Evolutionary conservation across 2,888 invertebrate species (phyloP), one percentile per base, ranked within the genome.

Genomic region (Lasius platythorax): DNA sequence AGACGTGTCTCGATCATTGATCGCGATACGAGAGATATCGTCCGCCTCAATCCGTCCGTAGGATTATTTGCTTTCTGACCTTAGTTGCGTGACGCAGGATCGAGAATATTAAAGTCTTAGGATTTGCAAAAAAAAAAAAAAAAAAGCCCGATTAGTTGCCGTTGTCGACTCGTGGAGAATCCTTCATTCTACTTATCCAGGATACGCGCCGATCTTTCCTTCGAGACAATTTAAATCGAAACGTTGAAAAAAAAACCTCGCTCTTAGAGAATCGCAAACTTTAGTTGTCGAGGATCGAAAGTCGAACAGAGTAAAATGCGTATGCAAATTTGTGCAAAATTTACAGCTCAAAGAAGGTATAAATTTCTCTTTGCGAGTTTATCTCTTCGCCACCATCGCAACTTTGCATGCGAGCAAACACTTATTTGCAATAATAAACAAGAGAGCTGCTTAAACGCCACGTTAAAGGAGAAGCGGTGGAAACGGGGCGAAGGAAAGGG

Each of bases 11-110:
- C 56, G 66, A 72, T 67, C 79, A 58, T 50, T 64, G 83, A 85
- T 87, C 85, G 46, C 67, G 83, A 84, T 89, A 87, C 28, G 33
- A 30, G 12, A 68, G 78, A 90, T 53, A 46, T 82, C 73, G 70
- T 82, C 74, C 28, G 33, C 30, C 67, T 63, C 66, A 58, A 15
- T 40, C 68, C 75, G 53, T 85, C 43, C 53, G 33, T 72, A 82
- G 76, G 76, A 88, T 82, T 72, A 85, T 85, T 86, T 73, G 63
- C 75, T 67, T 74, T 82, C 82, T n/a, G 82, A 68, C 73, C 30
- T n/a, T 28, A 40, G 28, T 15, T 46, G 33, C 30, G 9, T 33
- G 43, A 53, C n/a, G n/a, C n/a, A n/a, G 18, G 50, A n/a, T n/a
- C 53, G n/a, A 8, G 53, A 53, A n/a, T 53, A 67, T 43, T 28